Evolutionary conservation across 2,113 vertebrate species (phyloP), one percentile per base, ranked within the genome.

Genomic region (Octodon degus): DNA sequence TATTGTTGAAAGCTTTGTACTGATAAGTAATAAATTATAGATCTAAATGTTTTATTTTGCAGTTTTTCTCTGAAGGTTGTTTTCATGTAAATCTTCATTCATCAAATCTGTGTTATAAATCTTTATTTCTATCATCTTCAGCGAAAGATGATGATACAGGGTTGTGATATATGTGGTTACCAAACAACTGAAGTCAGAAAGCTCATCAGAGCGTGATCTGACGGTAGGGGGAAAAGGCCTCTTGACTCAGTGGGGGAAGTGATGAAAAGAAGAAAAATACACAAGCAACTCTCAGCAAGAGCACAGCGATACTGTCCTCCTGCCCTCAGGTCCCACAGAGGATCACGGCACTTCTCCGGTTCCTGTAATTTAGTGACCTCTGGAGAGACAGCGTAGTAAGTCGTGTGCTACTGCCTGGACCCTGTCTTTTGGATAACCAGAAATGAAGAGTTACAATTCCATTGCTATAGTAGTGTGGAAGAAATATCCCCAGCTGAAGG

Each of bases 211-310:
- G 58, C 85, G 32, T 68, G 7, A 89, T 43, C 34, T 32, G 27
- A 81, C 7, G 85, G 10, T 82, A 74, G n/a, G 22, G 37, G 77
- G 13, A 67, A 68, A 72, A 6, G 62, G 62, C 11, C 3, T 63
- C 55, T 60, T 37, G 32, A 22, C 32, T 90, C 43, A 40, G 43
- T 9, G 62, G 37, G n/a, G 70, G 92, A 90, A 65, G 12, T 79
- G 32, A 86, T 65, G 22, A 50, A 83, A 4, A 90, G 34, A 63
- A 91, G 55, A 86, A 76, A 96, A 86, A 43, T 83, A 87, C 89
- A 53, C 58, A 65, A 30, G 10, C 11, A 77, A 27, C n/a, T 34
- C 53, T 47, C 40, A 92, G 34, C 6, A 86, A 37, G 32, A 70
- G n/a, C 77, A 62, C 62, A 76, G 30, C 55, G 60, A 53, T 60